Percentiles rank a stretch among this genome's conserved stretches.
These are phyloP conservation scores for Anseranas semipalmata DNA, from an alignment of 2,113 vertebrate genomes.

Conservation along the genomic window DNA sequence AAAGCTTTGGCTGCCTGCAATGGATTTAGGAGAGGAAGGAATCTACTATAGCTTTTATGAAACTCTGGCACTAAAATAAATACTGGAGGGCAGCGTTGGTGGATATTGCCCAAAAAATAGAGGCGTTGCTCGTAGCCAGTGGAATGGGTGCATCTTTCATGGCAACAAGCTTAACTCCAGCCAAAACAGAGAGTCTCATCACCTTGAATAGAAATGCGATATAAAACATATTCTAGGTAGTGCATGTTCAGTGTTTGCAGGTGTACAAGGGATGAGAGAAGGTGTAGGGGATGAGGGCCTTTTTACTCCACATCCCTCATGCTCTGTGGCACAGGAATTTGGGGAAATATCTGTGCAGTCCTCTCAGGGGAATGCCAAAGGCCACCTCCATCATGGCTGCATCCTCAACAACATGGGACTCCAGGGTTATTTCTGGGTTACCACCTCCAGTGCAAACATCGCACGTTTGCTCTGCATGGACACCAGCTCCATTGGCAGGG, in stretches of 20 bases:
- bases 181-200: neutral
- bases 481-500: neutral
- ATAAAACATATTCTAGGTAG: neutral
- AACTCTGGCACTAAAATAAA: neutral
- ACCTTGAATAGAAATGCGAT: neutral
- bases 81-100: neutral
- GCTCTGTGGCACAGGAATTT: neutral
- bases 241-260: neutral
- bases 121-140: accelerated
- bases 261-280: neutral
- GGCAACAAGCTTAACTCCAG: neutral
- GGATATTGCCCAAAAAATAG: neutral
- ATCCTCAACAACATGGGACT: neutral
- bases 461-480: neutral
- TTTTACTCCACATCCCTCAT: accelerated
- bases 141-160: neutral
- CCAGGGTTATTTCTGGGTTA: neutral
- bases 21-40: neutral
- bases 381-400: neutral
- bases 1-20: neutral
- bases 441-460: neutral
- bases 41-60: neutral
- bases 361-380: neutral
- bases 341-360: neutral
- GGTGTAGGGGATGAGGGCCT: accelerated